A percentile compares a stretch with the other conserved stretches of the same genome.
phyloP scores from a whole-genome alignment of 2,113 vertebrate genomes.

The Globicephala melas region DNA sequence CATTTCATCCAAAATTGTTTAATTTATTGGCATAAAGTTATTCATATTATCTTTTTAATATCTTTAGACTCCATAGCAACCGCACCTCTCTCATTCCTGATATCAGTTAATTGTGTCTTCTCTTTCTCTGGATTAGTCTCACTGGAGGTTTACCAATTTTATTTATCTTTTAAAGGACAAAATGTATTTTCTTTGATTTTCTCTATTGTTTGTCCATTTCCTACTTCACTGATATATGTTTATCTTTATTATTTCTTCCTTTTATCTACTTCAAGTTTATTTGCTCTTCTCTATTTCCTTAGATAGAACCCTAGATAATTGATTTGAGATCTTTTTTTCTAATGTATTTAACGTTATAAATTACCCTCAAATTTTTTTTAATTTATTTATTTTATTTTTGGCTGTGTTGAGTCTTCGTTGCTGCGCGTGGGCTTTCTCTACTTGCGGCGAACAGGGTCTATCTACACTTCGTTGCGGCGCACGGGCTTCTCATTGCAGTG shows the following conservation, averaged over 20 bases:
- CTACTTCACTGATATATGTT: neutral
- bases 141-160: neutral
- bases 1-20: neutral
- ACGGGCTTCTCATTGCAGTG: too few species aligned
- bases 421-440: too few species aligned
- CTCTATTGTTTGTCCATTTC: neutral
- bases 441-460: too few species aligned
- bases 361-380: neutral
- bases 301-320: neutral
- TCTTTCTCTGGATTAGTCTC: neutral
- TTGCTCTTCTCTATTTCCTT: neutral
- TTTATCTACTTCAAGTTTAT: neutral
- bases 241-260: constrained; percentile 10
- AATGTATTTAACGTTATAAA: neutral
- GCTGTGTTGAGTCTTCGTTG: too few species aligned
- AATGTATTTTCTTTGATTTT: neutral
- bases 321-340: neutral
- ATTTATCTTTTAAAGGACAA: neutral
- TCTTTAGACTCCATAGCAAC: neutral
- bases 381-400: too few species aligned
- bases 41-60: neutral
- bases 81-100: neutral
- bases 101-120: neutral
- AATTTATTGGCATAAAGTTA: neutral
- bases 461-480: too few species aligned